These are phyloP conservation scores for Drosophila subquinaria DNA, from an alignment of 2,888 invertebrate genomes.

Conservation along the genomic window DNA sequence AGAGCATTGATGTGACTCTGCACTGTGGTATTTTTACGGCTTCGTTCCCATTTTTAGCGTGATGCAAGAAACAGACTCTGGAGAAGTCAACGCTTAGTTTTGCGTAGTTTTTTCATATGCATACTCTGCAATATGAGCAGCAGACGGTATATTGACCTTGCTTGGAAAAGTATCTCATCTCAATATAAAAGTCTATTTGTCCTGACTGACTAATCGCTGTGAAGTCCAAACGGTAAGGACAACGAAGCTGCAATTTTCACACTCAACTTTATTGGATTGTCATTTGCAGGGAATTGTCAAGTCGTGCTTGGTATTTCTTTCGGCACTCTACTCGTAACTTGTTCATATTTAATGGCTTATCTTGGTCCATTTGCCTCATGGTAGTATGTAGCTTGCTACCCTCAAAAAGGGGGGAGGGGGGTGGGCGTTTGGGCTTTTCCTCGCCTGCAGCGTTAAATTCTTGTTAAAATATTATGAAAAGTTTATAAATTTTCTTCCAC, in stretches of 20 bases:
- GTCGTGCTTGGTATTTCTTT: background rate
- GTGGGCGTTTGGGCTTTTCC: slow-evolving; percentile 32
- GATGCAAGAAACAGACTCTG: slow-evolving; percentile 36
- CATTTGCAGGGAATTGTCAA: background rate
- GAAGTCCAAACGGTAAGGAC: no score
- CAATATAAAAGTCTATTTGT: background rate
- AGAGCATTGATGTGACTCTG: slow-evolving; percentile 9
- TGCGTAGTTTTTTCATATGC: slow-evolving; percentile 19
- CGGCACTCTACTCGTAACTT: slow-evolving; percentile 2
- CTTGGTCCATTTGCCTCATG: slow-evolving; percentile 24
- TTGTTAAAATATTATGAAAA: slow-evolving; percentile 60
- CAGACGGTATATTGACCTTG: background rate
- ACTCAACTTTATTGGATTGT: background rate
- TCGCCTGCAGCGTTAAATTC: slow-evolving; percentile 56
- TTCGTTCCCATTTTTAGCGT: slow-evolving; percentile 38
- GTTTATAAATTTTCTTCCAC: slow-evolving; percentile 37
- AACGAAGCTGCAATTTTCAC: no score
- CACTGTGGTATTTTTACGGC: slow-evolving; percentile 45
- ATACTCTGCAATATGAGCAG: slow-evolving; percentile 4
- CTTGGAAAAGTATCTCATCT: no score
- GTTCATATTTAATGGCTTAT: slow-evolving; percentile 49
- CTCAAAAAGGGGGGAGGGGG: background rate
- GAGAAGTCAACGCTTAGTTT: slow-evolving; percentile 41
- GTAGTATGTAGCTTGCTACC: slow-evolving; percentile 7
- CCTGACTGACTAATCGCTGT: no score